Base-by-base conservation (phyloP, 2,888 invertebrate species). In the Oscheius myriophilus region DNA sequence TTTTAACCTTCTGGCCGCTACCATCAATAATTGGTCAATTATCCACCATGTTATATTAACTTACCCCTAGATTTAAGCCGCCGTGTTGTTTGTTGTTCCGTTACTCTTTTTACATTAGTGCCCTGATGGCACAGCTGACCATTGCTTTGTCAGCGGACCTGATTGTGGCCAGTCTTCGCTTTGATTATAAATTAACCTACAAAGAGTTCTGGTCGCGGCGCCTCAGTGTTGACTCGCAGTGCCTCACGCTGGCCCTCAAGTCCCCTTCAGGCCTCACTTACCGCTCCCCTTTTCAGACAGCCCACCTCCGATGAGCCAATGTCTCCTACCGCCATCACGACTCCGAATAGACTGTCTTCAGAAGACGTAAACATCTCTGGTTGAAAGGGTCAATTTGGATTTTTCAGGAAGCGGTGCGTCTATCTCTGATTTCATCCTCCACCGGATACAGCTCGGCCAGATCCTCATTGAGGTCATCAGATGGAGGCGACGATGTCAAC, bases 401-500 rank as follows among this genome's bases (percentile, higher is more conserved):
- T 45, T 39, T 53, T 55, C 51, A 80, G 80, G 76, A 78, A 26
- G 71, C 72, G 1, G 73, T 75, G 46, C 79, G 82, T 18, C 65
- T 79, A 4, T 80, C 80, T 23, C 78, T 80, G 43, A 76, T 76
- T 33, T 82, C 82, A 21, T 77, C 79, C 12, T 80, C 82, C 0
- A 82, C 82, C n/a, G 82, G 82, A 16, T 82, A 82, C 64, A 75
- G 75, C 49, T 80, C 80, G 46, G 82, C 82, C 12, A 62, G 82
- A 42, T 75, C 75, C 11, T 80, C 80, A 6, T 69, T 82, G 7
- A 62, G 80, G 51, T 77, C 76, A 52, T 73, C 78, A 1, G 78
- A 74, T 52, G 76, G 76, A 16, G 71, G 69, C 16, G 67, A 67
- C 18, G 72, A 72, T 25, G 67, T 58, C 49, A 69, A 65, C 26